Percentiles rank a stretch among this genome's conserved stretches.
Evolutionary conservation across 1,140 invertebrate genomes (phyloP).

Genomic region (Solen grandis): DNA sequence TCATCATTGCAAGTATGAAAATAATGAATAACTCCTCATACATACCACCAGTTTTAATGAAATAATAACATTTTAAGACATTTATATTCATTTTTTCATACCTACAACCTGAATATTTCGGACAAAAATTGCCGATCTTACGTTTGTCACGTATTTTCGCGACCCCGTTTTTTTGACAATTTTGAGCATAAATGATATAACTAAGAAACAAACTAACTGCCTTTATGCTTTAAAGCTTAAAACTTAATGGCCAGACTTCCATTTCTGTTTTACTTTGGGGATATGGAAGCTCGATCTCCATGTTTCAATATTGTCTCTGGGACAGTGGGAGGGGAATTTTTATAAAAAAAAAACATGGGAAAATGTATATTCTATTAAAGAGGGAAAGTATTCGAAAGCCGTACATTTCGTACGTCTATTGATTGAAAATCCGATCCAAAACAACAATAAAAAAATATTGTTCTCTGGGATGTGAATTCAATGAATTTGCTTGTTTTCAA

Average conservation of each 20-base stretch:
- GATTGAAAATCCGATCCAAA: background rate
- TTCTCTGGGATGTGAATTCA: slow-evolving; percentile 10
- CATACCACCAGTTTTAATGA: slow-evolving; percentile 44
- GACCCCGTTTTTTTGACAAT: slow-evolving; percentile 43
- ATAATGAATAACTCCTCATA: slow-evolving; percentile 41
- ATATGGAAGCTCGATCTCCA: slow-evolving; percentile 39
- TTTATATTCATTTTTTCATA: slow-evolving; percentile 44
- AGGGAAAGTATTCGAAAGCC: slow-evolving; percentile 36
- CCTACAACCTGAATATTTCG: slow-evolving; percentile 42
- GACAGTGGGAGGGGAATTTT: slow-evolving; percentile 35
- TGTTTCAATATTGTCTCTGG: slow-evolving; percentile 42
- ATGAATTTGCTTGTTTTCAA: background rate
- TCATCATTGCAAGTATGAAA: slow-evolving; percentile 44
- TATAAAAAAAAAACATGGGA: slow-evolving; percentile 31
- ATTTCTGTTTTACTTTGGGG: slow-evolving; percentile 44
- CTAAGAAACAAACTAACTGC: slow-evolving; percentile 40
- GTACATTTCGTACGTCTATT: background rate
- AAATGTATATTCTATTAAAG: slow-evolving; percentile 41
- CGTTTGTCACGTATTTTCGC: slow-evolving; percentile 38
- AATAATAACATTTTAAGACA: slow-evolving; percentile 40
- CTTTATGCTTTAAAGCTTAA: slow-evolving; percentile 44
- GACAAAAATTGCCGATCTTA: slow-evolving; percentile 37
- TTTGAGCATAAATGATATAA: slow-evolving; percentile 43
- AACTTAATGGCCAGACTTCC: slow-evolving; percentile 38
- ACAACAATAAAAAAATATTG: slow-evolving; percentile 22